Evolutionary conservation across 37 sponge, comb jelly and placozoan species (phyloP).

Genomic region (Petrosia ficiformis): DNA sequence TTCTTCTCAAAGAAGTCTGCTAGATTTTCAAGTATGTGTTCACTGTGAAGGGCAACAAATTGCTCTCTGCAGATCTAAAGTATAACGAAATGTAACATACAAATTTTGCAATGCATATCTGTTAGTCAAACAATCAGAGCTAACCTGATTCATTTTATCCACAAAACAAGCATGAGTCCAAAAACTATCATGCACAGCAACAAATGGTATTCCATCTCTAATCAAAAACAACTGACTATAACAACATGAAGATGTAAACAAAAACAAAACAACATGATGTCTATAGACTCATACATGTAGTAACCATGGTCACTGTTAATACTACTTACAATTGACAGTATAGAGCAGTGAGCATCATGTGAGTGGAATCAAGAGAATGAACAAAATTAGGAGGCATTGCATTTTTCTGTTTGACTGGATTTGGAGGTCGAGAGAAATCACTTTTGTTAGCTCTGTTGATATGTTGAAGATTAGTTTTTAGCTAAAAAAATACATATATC

Average conservation of each 20-base stretch:
- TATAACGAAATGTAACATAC: background rate
- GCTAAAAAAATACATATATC: slow-evolving; percentile 3
- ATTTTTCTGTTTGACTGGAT: slow-evolving; percentile 72
- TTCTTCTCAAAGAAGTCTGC: slow-evolving; percentile 55
- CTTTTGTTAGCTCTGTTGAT: background rate
- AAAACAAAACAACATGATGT: background rate
- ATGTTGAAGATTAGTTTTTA: slow-evolving; percentile 29
- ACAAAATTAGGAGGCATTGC: slow-evolving; percentile 98
- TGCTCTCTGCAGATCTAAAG: slow-evolving; percentile 80
- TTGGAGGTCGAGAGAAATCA: slow-evolving; percentile 48
- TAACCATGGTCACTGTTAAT: background rate
- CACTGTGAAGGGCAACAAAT: slow-evolving; percentile 84
- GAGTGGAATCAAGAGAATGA: slow-evolving; percentile 97
- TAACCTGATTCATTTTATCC: slow-evolving; percentile 78
- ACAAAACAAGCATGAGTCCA: slow-evolving; percentile 92
- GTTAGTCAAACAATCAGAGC: background rate
- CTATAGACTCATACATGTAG: background rate
- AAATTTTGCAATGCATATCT: background rate
- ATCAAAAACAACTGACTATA: background rate
- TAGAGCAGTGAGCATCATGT: slow-evolving; percentile 98
- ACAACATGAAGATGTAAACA: background rate
- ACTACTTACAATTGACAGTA: slow-evolving; percentile 69
- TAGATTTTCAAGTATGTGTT: slow-evolving; percentile 78
- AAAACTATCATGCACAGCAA: slow-evolving; percentile 95
- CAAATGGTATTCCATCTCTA: slow-evolving; percentile 87